Base-by-base conservation (phyloP, 1,140 invertebrate species). In the Drosophila sturtevanti region DNA sequence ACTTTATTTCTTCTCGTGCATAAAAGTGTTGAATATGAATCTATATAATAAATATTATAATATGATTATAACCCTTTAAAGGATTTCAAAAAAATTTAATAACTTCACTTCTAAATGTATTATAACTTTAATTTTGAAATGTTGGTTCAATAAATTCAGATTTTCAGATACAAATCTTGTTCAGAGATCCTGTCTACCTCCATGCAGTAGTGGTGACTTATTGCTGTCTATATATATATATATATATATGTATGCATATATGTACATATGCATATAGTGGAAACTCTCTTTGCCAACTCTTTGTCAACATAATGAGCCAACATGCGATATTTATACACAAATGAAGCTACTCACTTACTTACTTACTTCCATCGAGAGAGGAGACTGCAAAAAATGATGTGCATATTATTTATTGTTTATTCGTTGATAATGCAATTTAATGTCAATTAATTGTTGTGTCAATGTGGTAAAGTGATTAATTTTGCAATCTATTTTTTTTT, bases 361-460 rank as follows among this genome's bases (percentile, higher is more conserved):
- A 48, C 41, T 48, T 35, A 35, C 34, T 35, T 10, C 0, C 34
- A 35, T 12, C 34, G 11, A 48, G 14, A 44, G 41, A 48, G 9
- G 41, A 48, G 41, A 48, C 41, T 48, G 41, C 16, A 11, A 48
- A 48, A 44, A 48, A 21, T 48, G 4, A 51, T 55, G 37, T 55
- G 16, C 22, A 24, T 27, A 41, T 58, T 61, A 27, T 38, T 24
- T 61, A 21, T 65, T 56, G 58, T 71, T 66, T 84, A 89, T 89
- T 89, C 84, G 84, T 89, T 89, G 84, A 89, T 89, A 89, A 89
- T 85, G 85, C 80, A 89, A 89, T 89, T 89, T 89, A 89, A 89
- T 89, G 79, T 80, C 84, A 89, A 89, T 89, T 89, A 89, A 85
- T 89, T 89, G 16, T 48, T 48, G 41, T 48, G 41, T 48, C 41